These are phyloP conservation scores for Myrmecophaga tridactyla DNA, from an alignment of 2,113 vertebrate species.

Conservation along the genomic window DNA sequence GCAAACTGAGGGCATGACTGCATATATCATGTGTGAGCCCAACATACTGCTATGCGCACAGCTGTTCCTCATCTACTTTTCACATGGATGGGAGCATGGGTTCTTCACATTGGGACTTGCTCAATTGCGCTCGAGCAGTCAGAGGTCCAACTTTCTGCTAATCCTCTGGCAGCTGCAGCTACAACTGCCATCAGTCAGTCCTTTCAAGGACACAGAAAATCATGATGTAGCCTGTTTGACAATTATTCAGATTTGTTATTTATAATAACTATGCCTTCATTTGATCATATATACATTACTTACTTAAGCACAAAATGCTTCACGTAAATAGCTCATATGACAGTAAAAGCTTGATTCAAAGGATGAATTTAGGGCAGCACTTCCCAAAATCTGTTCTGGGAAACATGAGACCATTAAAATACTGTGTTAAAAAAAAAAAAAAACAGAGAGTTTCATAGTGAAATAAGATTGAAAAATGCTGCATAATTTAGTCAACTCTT, in stretches of 20 bases:
- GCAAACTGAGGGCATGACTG: not conserved
- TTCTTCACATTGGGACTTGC: not conserved
- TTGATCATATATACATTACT: not conserved
- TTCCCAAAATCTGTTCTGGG: not conserved
- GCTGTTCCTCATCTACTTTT: not conserved
- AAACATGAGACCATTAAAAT: not conserved
- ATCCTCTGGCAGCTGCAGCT: not conserved
- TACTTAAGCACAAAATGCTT: slow-evolving; percentile 12
- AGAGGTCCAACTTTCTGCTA: not conserved
- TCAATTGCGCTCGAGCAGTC: not conserved
- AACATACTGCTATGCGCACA: not conserved
- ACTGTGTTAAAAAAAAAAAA: not conserved
- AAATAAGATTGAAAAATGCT: slow-evolving; percentile 42
- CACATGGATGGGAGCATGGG: not conserved
- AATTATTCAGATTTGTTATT: not conserved
- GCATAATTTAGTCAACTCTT: not conserved
- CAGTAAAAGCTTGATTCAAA: slow-evolving; percentile 15
- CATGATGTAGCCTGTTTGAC: not conserved
- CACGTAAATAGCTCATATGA: not conserved
- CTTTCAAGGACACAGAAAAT: not conserved
- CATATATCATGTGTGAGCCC: not conserved
- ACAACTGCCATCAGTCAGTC: not conserved
- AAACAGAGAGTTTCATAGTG: not conserved
- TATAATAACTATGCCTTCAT: not conserved
- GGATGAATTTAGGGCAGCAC: not conserved